phyloP scores from a whole-genome alignment of 1,140 invertebrate species.

The Babylonia areolata region DNA sequence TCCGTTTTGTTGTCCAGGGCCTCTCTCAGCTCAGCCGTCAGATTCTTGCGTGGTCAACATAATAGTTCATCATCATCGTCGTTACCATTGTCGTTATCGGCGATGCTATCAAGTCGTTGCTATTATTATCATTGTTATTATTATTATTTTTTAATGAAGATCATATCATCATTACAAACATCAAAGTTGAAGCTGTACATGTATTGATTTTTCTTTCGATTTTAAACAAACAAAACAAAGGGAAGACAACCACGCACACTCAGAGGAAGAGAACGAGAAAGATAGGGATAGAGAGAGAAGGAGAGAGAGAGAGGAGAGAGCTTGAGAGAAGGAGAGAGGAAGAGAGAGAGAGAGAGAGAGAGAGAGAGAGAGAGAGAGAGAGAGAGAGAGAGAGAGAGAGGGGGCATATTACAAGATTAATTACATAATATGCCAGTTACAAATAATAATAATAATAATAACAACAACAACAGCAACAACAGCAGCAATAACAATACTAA shows the following conservation, averaged over 20 bases:
- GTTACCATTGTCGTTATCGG: neutral
- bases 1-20: neutral
- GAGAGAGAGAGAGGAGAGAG: neutral
- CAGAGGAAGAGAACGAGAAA: neutral
- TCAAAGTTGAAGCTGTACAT: no score
- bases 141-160: no score
- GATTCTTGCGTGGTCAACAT: neutral
- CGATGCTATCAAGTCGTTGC: no score
- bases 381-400: no score
- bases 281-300: neutral
- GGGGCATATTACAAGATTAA: no score
- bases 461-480: no score
- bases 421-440: no score
- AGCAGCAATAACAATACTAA: no score
- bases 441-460: no score
- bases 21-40: neutral
- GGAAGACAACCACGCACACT: neutral
- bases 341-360: neutral
- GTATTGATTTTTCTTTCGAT: no score
- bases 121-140: neutral
- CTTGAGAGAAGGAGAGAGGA: neutral
- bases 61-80: neutral
- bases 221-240: neutral
- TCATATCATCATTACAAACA: no score
- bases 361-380: no score